Percentiles rank a stretch among this genome's conserved stretches.
Evolutionary conservation across 2,888 invertebrate genomes (phyloP).

Genomic region (Eurois occulta): DNA sequence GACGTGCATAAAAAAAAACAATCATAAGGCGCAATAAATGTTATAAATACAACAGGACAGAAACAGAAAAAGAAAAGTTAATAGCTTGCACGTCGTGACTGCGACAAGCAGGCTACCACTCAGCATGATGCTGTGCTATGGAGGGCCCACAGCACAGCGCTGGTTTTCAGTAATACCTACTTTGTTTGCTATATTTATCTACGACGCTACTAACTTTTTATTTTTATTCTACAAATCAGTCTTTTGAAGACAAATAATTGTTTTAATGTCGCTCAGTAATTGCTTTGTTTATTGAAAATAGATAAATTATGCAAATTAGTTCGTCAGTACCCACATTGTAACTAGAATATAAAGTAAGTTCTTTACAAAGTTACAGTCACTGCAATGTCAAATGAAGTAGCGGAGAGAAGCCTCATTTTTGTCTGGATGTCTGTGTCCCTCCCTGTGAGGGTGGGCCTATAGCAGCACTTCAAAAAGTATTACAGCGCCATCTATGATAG

Average conservation of each 20-base stretch:
- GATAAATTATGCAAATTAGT: slow-evolving; percentile 29
- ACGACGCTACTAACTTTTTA: not conserved
- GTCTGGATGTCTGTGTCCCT: not conserved
- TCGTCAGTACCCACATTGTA: slow-evolving; percentile 10
- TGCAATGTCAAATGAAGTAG: not conserved
- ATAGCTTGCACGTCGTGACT: no score
- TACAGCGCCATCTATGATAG: not conserved
- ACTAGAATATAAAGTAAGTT: slow-evolving; percentile 3
- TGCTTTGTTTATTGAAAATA: slow-evolving; percentile 16
- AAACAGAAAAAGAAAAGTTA: no score
- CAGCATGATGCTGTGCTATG: no score
- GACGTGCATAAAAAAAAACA: no score
- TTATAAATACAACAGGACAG: no score
- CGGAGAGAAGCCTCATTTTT: not conserved
- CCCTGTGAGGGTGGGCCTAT: no score
- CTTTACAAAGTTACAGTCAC: not conserved
- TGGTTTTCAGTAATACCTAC: no score
- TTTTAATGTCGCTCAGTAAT: slow-evolving; percentile 13
- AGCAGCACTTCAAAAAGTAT: not conserved
- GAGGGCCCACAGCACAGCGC: no score
- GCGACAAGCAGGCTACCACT: no score
- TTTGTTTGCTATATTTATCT: not conserved
- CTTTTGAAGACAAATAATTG: slow-evolving; percentile 10
- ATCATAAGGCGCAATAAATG: no score
- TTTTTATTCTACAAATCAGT: slow-evolving; percentile 3